phyloP scores from a whole-genome alignment of 2,888 invertebrate species.

The Andrena haemorrhoa region DNA sequence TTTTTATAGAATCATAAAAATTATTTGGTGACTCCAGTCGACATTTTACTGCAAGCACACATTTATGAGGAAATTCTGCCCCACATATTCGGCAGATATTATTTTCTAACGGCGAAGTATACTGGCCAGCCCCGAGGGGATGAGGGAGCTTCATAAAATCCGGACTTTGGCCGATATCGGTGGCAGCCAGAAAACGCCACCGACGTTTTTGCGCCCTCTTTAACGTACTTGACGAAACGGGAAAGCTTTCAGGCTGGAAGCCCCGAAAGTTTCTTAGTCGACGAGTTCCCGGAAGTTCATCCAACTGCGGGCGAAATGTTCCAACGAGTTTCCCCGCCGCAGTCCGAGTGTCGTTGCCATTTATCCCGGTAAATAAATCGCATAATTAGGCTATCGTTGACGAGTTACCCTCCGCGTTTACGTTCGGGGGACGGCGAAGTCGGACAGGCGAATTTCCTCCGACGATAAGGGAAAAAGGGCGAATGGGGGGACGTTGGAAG shows the following conservation, averaged over 20 bases:
- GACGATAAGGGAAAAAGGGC: constrained; percentile 10
- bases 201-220: constrained; percentile 35
- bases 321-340: not conserved
- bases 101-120: constrained; percentile 13
- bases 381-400: constrained; percentile 15
- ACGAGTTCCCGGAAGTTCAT: constrained; percentile 20
- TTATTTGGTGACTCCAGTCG: not conserved
- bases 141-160: constrained; percentile 32
- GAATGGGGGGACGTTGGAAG: constrained; percentile 13
- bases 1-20: not conserved
- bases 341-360: constrained; percentile 21
- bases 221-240: constrained; percentile 30
- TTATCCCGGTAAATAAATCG: constrained; percentile 37
- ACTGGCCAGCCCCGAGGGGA: not conserved
- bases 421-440: fast-evolving
- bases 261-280: constrained; percentile 29
- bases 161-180: constrained; percentile 26
- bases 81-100: not conserved
- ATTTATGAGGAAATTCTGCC: not conserved
- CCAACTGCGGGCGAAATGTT: constrained; percentile 14
- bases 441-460: not conserved
- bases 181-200: constrained; percentile 17
- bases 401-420: not conserved
- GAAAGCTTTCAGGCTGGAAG: constrained; percentile 31
- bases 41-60: too few relatives aligned